Evolutionary conservation across 2,888 invertebrate species (phyloP).

Genomic region (Epirrhoe tristata): DNA sequence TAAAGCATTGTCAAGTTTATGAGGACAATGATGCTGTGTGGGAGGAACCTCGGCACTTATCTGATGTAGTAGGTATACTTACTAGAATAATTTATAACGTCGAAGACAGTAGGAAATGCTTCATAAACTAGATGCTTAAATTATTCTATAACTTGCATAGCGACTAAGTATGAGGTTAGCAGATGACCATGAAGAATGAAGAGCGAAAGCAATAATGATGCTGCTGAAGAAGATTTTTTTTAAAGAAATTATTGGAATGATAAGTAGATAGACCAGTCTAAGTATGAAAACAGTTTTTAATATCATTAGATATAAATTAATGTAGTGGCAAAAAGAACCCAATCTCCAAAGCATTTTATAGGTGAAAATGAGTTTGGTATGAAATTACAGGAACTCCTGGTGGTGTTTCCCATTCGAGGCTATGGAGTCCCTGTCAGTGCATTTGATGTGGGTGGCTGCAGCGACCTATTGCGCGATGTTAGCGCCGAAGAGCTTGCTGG

Average conservation of each 20-base stretch:
- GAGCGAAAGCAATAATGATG: no score
- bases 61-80: constrained; percentile 45
- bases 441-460: constrained; percentile 96
- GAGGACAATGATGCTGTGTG: constrained; percentile 62
- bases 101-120: constrained; percentile 38
- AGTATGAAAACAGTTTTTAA: no score
- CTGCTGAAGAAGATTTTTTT: no score
- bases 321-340: no score
- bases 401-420: constrained; percentile 96
- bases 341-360: no score
- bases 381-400: constrained; percentile 90
- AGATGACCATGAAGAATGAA: background rate
- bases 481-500: constrained; percentile 92
- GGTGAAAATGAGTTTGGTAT: constrained; percentile 5
- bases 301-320: no score
- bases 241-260: no score
- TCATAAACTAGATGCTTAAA: constrained; percentile 24
- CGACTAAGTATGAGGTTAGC: background rate
- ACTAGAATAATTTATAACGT: constrained; percentile 30
- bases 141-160: constrained; percentile 18
- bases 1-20: constrained; percentile 73
- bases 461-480: constrained; percentile 94
- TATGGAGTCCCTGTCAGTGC: constrained; percentile 93
- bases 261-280: no score
- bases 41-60: constrained; percentile 54